A percentile compares a stretch with the other conserved stretches of the same genome.
Evolutionary conservation across 2,888 invertebrate species (phyloP).

Genomic region (Pyrgus malvae): DNA sequence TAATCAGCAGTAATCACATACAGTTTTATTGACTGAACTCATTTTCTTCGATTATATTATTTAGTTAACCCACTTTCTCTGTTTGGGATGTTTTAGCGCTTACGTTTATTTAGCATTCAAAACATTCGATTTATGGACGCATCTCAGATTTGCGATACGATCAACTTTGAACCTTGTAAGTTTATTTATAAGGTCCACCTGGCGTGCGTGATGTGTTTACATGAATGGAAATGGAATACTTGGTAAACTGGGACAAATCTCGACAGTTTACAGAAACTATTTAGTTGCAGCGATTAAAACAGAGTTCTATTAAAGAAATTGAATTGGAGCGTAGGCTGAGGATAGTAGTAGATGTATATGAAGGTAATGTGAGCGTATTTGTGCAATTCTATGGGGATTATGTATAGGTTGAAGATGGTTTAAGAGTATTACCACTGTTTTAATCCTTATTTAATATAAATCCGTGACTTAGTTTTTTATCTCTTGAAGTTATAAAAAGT

Average conservation of each 20-base stretch:
- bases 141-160: background rate
- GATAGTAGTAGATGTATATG: slow-evolving; percentile 1
- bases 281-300: slow-evolving; percentile 42
- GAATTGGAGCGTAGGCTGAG: slow-evolving; percentile 9
- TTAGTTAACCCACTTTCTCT: slow-evolving; percentile 46
- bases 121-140: slow-evolving; percentile 41
- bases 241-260: slow-evolving; percentile 56
- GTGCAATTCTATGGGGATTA: background rate
- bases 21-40: slow-evolving; percentile 58
- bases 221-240: slow-evolving; percentile 33
- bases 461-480: too few species aligned
- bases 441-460: too few species aligned
- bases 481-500: too few species aligned
- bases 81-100: slow-evolving; percentile 63
- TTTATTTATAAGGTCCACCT: background rate
- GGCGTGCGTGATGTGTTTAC: background rate
- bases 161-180: slow-evolving; percentile 7
- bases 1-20: background rate
- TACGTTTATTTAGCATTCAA: slow-evolving; percentile 64
- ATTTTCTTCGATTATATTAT: slow-evolving; percentile 51
- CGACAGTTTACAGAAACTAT: slow-evolving; percentile 41
- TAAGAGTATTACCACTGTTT: too few species aligned
- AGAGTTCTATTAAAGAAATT: slow-evolving; percentile 25
- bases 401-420: too few species aligned
- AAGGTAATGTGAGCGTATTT: background rate